Evolutionary conservation across 2,797 vertebrate species (phyloP).

Genomic region (Myripristis murdjan): DNA sequence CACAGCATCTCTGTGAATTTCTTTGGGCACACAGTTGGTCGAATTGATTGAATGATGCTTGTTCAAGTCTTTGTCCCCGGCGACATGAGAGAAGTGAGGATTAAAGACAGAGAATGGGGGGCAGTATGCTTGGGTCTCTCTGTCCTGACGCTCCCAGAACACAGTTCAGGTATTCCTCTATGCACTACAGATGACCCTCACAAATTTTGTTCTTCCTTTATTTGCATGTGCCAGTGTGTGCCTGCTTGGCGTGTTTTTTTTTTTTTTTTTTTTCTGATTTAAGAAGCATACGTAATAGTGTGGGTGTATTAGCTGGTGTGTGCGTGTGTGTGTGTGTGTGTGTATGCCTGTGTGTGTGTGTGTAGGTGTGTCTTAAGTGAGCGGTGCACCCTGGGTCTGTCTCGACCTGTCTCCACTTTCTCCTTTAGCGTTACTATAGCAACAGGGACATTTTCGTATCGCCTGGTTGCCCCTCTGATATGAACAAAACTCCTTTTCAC

Average conservation of each 20-base stretch:
- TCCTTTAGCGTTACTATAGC: conserved; percentile 37
- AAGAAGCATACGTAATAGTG: conserved; percentile 25
- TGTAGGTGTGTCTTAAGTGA: conserved; percentile 31
- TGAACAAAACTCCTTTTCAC: conserved; percentile 41
- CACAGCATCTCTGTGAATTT: conserved; percentile 44
- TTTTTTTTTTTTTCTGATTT: too few species aligned
- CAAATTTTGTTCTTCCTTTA: conserved; percentile 47
- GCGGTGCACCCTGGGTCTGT: conserved; percentile 41
- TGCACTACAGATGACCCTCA: conserved; percentile 72
- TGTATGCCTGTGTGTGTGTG: conserved; percentile 35
- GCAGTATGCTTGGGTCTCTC: conserved; percentile 50
- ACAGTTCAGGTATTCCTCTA: conserved; percentile 70
- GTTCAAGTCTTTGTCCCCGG: conserved; percentile 28
- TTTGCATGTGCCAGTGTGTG: conserved; percentile 69
- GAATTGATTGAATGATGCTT: neutral
- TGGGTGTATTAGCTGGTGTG: conserved; percentile 32
- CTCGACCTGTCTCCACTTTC: conserved; percentile 43
- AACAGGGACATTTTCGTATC: conserved; percentile 49
- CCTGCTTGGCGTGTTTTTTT: conserved; percentile 49
- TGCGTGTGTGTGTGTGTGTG: conserved; percentile 25
- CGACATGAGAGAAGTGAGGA: conserved; percentile 28
- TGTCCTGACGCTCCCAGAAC: conserved; percentile 58
- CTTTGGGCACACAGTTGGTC: conserved; percentile 13
- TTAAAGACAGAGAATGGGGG: conserved; percentile 36
- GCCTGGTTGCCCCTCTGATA: conserved; percentile 19